Evolutionary conservation across 2,888 invertebrate species (phyloP).

Genomic region (Ophioninae sp.): DNA sequence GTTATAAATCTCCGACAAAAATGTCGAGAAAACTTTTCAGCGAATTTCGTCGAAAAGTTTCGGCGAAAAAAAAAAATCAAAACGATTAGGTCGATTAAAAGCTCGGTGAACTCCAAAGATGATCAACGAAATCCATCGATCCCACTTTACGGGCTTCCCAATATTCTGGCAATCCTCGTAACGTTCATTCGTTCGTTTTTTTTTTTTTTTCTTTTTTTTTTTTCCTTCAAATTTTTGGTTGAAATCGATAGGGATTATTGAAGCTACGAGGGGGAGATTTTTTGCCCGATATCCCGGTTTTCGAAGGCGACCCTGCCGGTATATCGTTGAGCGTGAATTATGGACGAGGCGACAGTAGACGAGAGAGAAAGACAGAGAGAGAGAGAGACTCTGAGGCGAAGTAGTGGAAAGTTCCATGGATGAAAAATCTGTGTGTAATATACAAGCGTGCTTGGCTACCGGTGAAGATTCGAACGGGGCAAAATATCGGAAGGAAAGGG

Average conservation of each 20-base stretch:
- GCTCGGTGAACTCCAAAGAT: too few species aligned
- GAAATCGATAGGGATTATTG: neutral
- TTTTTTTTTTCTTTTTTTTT: neutral
- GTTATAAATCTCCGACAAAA: neutral
- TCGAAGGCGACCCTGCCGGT: neutral
- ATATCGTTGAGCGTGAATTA: constrained; percentile 8
- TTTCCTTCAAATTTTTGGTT: neutral
- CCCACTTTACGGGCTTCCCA: too few species aligned
- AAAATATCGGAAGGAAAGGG: constrained; percentile 19
- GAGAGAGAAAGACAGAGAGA: too few species aligned
- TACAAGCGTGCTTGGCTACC: constrained; percentile 7
- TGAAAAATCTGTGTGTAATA: constrained; percentile 38
- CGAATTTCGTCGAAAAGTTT: neutral
- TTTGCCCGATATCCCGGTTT: neutral
- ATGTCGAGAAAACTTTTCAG: neutral
- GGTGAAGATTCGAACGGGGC: constrained; percentile 18
- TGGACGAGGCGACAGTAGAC: neutral
- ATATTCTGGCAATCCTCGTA: too few species aligned
- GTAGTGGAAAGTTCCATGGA: constrained; percentile 1
- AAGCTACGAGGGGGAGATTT: neutral
- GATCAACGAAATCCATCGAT: too few species aligned
- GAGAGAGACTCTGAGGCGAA: neutral
- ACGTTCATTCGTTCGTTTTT: neutral
- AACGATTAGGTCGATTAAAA: too few species aligned
- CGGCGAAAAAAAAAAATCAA: too few species aligned